Evolutionary conservation across 2,797 vertebrate genomes (phyloP), one percentile per base, ranked within the genome.

Genomic region (Peromyscus nudipes): DNA sequence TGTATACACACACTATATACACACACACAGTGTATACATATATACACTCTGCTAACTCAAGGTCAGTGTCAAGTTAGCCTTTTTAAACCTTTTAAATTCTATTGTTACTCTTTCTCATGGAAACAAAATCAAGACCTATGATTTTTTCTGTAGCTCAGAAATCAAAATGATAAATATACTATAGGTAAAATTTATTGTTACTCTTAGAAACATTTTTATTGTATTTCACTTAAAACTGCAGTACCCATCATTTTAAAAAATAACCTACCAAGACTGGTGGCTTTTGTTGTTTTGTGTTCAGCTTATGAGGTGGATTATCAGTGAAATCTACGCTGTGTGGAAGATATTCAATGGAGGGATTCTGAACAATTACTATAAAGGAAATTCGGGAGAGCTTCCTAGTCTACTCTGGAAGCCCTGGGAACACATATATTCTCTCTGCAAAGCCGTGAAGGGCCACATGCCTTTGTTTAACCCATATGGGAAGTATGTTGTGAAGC

Each of bases 361-460:
- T 93, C 67, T 97, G 95, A 97, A 1, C 80, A 89, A 31, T 65
- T 98, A 98, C 11, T 92, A 98, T 17, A 98, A 98, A 93, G 31
- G 71, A 3, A 94, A 90, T 37, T 55, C 97, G 4, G 87, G 14
- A 46, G 98, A 98, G 71, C 82, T 90, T 31, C 81, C 97, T 62
- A 10, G 62, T 27, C 89, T 98, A 8, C 29, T 91, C 52, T 99
- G 99, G 99, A 99, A 98, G 94, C 99, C 99, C 34, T 99, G 99
- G 99, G 99, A 99, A 86, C 99, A 99, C 96, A 99, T 99, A 98
- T 99, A 99, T 98, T 99, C 99, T 0, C 98, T 99, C 34, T 99
- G 99, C 98, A 99, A 99, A 98, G 99, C 98, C 57, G 98, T 91
- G 27, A 99, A 98, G 80, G 99, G 98, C 37, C 99, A 99, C 14